Evolutionary conservation across 2,888 invertebrate species (phyloP).

Genomic region (Lucinisca nassula): DNA sequence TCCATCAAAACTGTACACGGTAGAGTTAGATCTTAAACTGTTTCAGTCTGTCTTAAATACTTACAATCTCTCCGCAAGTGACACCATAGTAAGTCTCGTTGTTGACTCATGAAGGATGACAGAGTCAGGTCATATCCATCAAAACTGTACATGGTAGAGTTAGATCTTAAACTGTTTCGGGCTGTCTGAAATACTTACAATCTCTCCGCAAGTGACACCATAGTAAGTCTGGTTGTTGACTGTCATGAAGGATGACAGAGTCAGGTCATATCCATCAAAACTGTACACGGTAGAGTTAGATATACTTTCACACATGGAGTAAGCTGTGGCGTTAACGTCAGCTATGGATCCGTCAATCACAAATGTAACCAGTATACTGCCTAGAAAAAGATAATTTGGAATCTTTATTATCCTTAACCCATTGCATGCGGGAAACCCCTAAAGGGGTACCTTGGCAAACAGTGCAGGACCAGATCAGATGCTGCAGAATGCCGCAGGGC

Average conservation of each 20-base stretch:
- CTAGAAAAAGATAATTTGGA: conserved; percentile 66
- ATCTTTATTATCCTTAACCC: no score
- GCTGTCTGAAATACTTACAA: conserved; percentile 54
- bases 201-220: conserved; percentile 71
- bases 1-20: conserved; percentile 64
- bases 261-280: conserved; percentile 64
- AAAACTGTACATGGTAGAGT: no score
- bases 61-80: conserved; percentile 65
- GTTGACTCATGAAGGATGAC: conserved; percentile 69
- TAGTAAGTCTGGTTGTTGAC: conserved; percentile 69
- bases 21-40: conserved; percentile 43
- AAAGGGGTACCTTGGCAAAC: no score
- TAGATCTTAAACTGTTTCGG: no score
- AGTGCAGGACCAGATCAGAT: no score
- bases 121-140: conserved; percentile 63
- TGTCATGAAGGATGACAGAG: conserved; percentile 68
- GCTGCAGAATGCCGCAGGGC: no score
- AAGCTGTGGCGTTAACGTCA: conserved; percentile 67
- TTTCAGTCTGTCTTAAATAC: no score
- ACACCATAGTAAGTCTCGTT: conserved; percentile 72
- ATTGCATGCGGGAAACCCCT: no score
- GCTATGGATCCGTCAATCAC: conserved; percentile 63
- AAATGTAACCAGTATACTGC: conserved; percentile 75
- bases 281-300: conserved; percentile 52
- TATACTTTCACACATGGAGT: conserved; percentile 68